A percentile compares a stretch with the other conserved stretches of the same genome.
These are phyloP conservation scores for Morone chrysops DNA, from an alignment of 2,113 vertebrate species.

Conservation along the genomic window DNA sequence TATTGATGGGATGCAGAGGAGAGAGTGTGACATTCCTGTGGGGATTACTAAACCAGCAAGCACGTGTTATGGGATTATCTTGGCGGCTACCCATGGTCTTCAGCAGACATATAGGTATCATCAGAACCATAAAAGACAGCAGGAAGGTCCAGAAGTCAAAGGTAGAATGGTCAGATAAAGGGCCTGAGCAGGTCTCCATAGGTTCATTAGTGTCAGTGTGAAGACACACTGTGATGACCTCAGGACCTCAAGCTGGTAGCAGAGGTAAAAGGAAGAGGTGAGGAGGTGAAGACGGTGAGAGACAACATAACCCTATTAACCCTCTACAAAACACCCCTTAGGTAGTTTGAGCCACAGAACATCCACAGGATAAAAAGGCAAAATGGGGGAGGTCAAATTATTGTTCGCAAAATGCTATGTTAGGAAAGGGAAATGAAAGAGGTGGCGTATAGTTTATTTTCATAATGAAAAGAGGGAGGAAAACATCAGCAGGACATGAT, in stretches of 20 bases:
- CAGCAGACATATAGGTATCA: constrained; percentile 69
- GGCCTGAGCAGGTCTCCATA: constrained; percentile 4
- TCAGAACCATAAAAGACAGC: constrained; percentile 58
- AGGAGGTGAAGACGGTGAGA: constrained; percentile 39
- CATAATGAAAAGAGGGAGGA: constrained; percentile 60
- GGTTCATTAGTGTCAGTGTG: constrained; percentile 55
- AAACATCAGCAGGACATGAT: constrained; percentile 60
- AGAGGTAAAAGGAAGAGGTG: constrained; percentile 40
- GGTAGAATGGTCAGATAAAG: constrained; percentile 64
- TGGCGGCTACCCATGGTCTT: constrained; percentile 59
- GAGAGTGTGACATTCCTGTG: constrained; percentile 73
- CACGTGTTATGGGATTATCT: constrained; percentile 72
- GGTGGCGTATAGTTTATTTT: constrained; percentile 29
- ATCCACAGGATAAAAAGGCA: constrained; percentile 50
- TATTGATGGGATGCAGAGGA: constrained; percentile 37
- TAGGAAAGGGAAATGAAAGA: constrained; percentile 57
- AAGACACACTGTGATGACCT: constrained; percentile 66
- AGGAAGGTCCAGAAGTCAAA: constrained; percentile 63
- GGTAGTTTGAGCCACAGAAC: constrained; percentile 45
- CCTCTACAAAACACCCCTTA: constrained; percentile 37
- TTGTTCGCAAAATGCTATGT: constrained; percentile 39
- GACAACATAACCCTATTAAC: constrained; percentile 63
- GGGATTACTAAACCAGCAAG: constrained; percentile 67
- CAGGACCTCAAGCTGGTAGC: constrained; percentile 66
- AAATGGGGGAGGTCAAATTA: constrained; percentile 35